phyloP scores from a whole-genome alignment of 2,888 invertebrate species.

The Acleris sparsana region DNA sequence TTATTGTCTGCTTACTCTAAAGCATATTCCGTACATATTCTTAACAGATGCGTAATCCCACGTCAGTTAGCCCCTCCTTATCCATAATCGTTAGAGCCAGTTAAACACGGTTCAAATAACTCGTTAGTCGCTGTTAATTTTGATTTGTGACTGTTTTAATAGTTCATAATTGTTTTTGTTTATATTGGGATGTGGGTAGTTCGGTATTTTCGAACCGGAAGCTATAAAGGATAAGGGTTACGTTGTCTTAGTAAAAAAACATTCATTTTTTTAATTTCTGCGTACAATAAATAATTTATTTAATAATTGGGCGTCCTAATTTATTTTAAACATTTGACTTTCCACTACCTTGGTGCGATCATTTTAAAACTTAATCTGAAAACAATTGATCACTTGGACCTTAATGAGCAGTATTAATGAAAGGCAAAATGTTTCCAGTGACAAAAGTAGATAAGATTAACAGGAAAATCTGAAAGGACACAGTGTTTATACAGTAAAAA shows the following conservation, averaged over 20 bases:
- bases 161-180: constrained; percentile 36
- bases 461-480: too few relatives aligned
- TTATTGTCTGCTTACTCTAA: not conserved
- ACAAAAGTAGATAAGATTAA: too few relatives aligned
- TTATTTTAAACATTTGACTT: too few relatives aligned
- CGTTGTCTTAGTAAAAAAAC: not conserved
- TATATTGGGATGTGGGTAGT: constrained; percentile 18
- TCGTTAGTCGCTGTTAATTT: constrained; percentile 42
- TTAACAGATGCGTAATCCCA: constrained; percentile 11
- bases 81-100: constrained; percentile 7
- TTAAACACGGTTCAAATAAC: constrained; percentile 16
- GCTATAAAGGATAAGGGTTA: not conserved
- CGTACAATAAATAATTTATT: too few relatives aligned
- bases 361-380: too few relatives aligned
- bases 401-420: too few relatives aligned
- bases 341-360: too few relatives aligned
- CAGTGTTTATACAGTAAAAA: too few relatives aligned
- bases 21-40: not conserved
- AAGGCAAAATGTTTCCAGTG: too few relatives aligned
- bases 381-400: too few relatives aligned
- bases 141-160: constrained; percentile 53
- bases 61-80: constrained; percentile 2
- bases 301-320: too few relatives aligned
- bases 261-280: too few relatives aligned
- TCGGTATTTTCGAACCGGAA: constrained; percentile 15